Evolutionary conservation across 1,140 invertebrate genomes (phyloP).

Genomic region (Meloidogyne exigua): DNA sequence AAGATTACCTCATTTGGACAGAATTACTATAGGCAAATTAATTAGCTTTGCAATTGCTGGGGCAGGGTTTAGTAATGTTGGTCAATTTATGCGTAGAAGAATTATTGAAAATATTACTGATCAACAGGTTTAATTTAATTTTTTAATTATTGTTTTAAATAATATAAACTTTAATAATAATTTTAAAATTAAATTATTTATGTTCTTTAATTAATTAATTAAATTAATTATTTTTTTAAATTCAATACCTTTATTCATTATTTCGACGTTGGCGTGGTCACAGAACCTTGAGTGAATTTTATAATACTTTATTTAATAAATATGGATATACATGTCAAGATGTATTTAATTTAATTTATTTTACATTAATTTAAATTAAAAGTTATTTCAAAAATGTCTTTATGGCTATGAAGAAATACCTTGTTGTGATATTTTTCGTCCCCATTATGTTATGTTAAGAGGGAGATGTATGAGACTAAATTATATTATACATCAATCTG

Average conservation of each 20-base stretch:
- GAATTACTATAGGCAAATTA: slow-evolving; percentile 16
- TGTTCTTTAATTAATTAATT: too few relatives aligned
- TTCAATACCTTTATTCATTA: slow-evolving; percentile 17
- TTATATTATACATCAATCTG: slow-evolving; percentile 29
- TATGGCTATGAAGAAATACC: slow-evolving; percentile 35
- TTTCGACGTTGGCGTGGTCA: slow-evolving; percentile 33
- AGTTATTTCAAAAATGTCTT: slow-evolving; percentile 37
- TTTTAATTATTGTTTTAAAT: too few relatives aligned
- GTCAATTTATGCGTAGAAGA: slow-evolving; percentile 11
- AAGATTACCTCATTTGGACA: slow-evolving; percentile 12
- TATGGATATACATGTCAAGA: slow-evolving; percentile 40
- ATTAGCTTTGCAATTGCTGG: slow-evolving; percentile 37
- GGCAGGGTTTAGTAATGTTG: slow-evolving; percentile 33
- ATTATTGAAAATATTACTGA: background rate
- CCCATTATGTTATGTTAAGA: slow-evolving; percentile 37
- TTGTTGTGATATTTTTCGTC: slow-evolving; percentile 41
- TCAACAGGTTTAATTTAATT: too few relatives aligned
- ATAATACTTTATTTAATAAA: slow-evolving; percentile 38
- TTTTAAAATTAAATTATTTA: background rate
- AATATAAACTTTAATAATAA: background rate
- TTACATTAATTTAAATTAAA: background rate
- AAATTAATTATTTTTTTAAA: background rate
- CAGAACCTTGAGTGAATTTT: slow-evolving; percentile 30
- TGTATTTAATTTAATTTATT: slow-evolving; percentile 20
- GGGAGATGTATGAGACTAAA: slow-evolving; percentile 37